A percentile compares a stretch with the other conserved stretches of the same genome.
These are phyloP conservation scores for Microchrysa polita DNA, from an alignment of 2,888 invertebrate genomes.

Conservation along the genomic window DNA sequence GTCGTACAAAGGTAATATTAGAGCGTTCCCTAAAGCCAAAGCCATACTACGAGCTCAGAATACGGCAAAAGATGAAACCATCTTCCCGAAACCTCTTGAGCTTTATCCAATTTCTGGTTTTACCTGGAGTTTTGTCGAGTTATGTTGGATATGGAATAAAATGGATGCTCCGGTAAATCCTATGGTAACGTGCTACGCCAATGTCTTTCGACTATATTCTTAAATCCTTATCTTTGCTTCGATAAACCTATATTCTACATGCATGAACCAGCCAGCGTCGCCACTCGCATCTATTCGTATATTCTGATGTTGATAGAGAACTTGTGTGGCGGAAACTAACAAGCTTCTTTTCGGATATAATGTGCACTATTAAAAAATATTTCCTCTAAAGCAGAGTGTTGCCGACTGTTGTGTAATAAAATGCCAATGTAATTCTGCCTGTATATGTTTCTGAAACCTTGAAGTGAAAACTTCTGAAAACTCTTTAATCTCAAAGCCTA, in stretches of 20 bases:
- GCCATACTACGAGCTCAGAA: too few relatives aligned
- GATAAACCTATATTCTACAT: too few relatives aligned
- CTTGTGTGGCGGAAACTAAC: conserved; percentile 11
- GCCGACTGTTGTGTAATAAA: too few relatives aligned
- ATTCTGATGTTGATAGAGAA: conserved; percentile 15
- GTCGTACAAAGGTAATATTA: conserved; percentile 43
- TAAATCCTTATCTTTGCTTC: conserved; percentile 19
- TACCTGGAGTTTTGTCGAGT: conserved; percentile 46
- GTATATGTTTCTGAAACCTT: too few relatives aligned
- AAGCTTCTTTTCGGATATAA: background rate
- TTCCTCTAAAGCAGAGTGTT: conserved; percentile 2
- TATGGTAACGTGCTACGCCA: conserved; percentile 46
- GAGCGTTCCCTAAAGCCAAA: conserved; percentile 37
- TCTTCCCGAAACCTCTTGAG: conserved; percentile 45
- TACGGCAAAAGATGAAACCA: background rate
- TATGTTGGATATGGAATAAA: conserved; percentile 43
- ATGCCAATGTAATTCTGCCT: too few relatives aligned
- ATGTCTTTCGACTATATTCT: conserved; percentile 44
- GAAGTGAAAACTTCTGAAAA: too few relatives aligned
- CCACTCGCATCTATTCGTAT: background rate
- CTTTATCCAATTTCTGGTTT: conserved; percentile 49
- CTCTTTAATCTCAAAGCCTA: too few relatives aligned
- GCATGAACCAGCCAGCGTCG: too few relatives aligned
- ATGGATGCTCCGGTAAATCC: conserved; percentile 49
- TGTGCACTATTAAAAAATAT: conserved; percentile 7